Percentiles rank a stretch among this genome's conserved stretches.
These are phyloP conservation scores for Lottia scabra DNA, from an alignment of 2,888 invertebrate genomes.

Conservation along the genomic window DNA sequence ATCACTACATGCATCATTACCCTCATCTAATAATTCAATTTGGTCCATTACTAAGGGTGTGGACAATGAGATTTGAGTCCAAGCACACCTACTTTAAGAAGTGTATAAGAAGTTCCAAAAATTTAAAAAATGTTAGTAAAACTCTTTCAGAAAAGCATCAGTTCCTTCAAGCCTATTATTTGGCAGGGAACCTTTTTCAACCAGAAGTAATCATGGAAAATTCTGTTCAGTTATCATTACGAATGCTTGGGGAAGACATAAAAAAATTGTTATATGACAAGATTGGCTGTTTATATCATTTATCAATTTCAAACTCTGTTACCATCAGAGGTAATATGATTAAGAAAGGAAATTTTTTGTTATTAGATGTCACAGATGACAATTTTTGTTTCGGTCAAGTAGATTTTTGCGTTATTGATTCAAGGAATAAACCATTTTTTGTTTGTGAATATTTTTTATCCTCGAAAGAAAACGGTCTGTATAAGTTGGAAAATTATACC, in stretches of 20 bases:
- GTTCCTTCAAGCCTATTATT: neutral
- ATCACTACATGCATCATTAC: neutral
- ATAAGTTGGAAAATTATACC: neutral
- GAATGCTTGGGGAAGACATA: neutral
- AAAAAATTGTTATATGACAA: neutral
- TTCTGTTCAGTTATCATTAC: neutral
- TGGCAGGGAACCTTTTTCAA: neutral
- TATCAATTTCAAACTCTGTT: neutral
- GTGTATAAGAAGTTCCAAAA: neutral
- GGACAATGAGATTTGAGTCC: neutral
- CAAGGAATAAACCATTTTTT: neutral
- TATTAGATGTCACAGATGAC: neutral
- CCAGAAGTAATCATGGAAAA: neutral
- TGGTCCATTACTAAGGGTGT: neutral
- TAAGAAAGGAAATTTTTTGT: neutral
- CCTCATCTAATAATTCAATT: neutral
- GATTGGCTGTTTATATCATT: neutral
- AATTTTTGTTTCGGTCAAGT: neutral
- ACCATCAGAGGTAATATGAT: neutral
- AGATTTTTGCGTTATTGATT: neutral
- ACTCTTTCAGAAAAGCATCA: neutral
- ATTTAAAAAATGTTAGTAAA: neutral
- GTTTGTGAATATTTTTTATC: neutral
- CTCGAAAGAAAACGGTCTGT: neutral
- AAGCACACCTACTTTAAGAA: neutral